Evolutionary conservation across 2,113 vertebrate genomes (phyloP).

Genomic region (Neodon shergylaensis): DNA sequence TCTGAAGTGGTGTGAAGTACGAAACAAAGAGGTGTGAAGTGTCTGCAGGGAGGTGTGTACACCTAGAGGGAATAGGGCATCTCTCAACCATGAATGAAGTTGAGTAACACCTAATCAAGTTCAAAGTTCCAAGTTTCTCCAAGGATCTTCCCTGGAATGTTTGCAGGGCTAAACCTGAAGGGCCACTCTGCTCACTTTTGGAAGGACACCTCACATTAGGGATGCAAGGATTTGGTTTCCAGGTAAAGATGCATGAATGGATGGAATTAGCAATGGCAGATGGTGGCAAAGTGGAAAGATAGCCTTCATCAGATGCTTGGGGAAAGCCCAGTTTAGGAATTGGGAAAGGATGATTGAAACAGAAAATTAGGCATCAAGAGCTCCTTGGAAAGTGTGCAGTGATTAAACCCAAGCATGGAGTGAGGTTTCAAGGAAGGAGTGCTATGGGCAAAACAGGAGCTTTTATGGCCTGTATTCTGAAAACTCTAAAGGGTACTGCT

Average conservation of each 20-base stretch:
- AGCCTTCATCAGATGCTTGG: not conserved
- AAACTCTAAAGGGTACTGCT: not conserved
- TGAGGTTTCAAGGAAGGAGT: not conserved
- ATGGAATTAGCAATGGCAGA: not conserved
- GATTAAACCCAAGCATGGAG: slow-evolving; percentile 40
- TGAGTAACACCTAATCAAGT: not conserved
- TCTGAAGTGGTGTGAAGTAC: not conserved
- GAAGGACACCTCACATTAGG: not conserved
- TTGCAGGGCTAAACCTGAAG: not conserved
- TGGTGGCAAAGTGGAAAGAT: not conserved
- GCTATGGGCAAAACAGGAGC: not conserved
- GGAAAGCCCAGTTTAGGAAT: slow-evolving; percentile 45
- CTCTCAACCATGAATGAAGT: not conserved
- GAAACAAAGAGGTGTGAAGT: not conserved
- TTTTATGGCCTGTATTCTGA: not conserved
- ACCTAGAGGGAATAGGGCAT: not conserved
- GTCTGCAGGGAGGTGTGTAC: not conserved
- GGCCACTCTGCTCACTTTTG: not conserved
- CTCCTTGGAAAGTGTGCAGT: slow-evolving; percentile 36
- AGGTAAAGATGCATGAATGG: slow-evolving; percentile 15
- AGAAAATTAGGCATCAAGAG: slow-evolving; percentile 50
- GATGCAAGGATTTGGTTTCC: not conserved
- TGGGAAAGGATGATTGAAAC: slow-evolving; percentile 1
- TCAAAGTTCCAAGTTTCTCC: not conserved
- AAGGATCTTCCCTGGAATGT: not conserved